Evolutionary conservation across 2,113 vertebrate genomes (phyloP), one percentile per base, ranked within the genome.

Genomic region (Pseudolaguvia tuberculata): DNA sequence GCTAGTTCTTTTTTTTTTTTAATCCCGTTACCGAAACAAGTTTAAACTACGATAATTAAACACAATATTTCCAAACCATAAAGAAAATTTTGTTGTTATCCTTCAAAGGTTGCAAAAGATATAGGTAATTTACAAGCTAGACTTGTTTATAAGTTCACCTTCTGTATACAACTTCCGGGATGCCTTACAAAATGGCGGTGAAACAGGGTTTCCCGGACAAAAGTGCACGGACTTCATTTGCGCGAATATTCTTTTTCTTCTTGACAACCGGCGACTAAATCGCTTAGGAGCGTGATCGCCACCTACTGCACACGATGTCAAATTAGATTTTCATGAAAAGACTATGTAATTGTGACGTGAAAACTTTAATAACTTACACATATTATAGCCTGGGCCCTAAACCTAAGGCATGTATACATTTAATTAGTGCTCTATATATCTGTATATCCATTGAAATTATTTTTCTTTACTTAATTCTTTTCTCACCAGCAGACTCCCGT

Each of bases 111-210:
- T 15, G n/a, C 25, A 35, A 51, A 5, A 45, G 58, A 65, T 70
- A 56, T 67, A 23, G 23, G 3, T 29, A 67, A 12, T 50, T 20
- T 39, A n/a, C 63, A 58, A 67, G 21, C 42, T 76, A 59, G 47
- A 51, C 29, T 25, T 74, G 65, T 76, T 69, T 79, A 58, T 74
- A 42, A 72, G 58, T 72, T 76, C 63, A 11, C 42, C 48, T 69
- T 29, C 51, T 68, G 45, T 53, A 3, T 12, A n/a, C 57, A 70
- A 77, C 70, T 74, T 73, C 75, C 75, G 70, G 74, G 45, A 58
- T 51, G 55, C 48, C 50, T 50, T 73, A 76, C 75, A 81, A 81
- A 82, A 79, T 82, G 78, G 78, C 78, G 81, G 18, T 47, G 1
- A 12, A 20, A 62, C 23, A 35, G 75, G 75, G 67, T 63, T 71